Conservation (phyloP, 2,797 vertebrate species). For the Anguilla megastoma region DNA sequence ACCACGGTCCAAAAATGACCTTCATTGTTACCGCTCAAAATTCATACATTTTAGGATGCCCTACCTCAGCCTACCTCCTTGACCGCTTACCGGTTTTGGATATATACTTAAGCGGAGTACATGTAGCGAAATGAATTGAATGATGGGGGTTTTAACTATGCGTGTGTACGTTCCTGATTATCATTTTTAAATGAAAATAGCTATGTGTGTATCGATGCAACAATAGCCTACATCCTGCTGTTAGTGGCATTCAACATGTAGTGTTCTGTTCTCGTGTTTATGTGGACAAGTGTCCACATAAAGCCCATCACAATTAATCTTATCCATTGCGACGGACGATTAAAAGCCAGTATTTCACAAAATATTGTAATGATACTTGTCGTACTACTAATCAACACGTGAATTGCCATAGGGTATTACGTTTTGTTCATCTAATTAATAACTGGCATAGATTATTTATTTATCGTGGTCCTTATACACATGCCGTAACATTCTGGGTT, state of each 20-base stretch:
- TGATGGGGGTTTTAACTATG: background rate
- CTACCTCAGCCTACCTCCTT: background rate
- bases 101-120: background rate
- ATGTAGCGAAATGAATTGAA: background rate
- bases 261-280: background rate
- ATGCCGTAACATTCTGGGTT: background rate
- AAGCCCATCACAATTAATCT: background rate
- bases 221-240: background rate
- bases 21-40: background rate
- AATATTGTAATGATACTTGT: background rate
- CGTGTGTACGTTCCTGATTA: too few relatives aligned
- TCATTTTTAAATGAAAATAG: background rate
- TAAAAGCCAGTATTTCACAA: background rate
- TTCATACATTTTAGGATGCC: background rate
- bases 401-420: background rate
- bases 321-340: background rate
- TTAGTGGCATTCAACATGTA: background rate
- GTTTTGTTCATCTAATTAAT: background rate
- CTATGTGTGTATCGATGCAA: background rate
- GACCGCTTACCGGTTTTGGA: background rate
- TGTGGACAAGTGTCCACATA: background rate
- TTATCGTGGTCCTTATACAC: background rate
- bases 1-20: constrained; percentile 10
- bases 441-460: background rate
- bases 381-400: background rate